These are phyloP conservation scores for Drosophila novamexicana DNA, from an alignment of 1,140 invertebrate genomes.

Conservation along the genomic window DNA sequence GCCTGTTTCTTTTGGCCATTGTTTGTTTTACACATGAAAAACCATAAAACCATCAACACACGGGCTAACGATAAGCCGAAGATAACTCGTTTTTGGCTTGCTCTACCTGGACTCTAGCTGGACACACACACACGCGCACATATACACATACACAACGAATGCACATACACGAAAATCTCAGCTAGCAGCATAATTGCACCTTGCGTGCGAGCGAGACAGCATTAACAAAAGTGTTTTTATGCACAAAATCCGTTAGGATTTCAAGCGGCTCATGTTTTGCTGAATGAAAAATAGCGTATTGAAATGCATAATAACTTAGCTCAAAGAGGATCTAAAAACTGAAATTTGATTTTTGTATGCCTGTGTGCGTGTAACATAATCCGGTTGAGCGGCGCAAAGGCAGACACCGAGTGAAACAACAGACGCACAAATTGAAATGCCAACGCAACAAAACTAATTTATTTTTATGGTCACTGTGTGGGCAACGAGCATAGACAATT, in stretches of 20 bases:
- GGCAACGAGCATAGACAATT: slow-evolving; percentile 46
- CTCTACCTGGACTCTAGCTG: slow-evolving; percentile 42
- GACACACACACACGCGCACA: neutral
- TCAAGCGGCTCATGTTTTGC: slow-evolving; percentile 11
- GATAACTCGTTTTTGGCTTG: slow-evolving; percentile 60
- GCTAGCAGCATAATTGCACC: slow-evolving; percentile 15
- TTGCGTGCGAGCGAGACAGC: slow-evolving; percentile 19
- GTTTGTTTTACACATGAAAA: slow-evolving; percentile 64
- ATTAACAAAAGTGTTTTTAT: slow-evolving; percentile 7
- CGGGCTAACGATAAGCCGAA: slow-evolving; percentile 57
- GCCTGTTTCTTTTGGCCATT: slow-evolving; percentile 38
- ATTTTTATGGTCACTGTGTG: slow-evolving; percentile 61
- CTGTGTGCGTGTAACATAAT: slow-evolving; percentile 48
- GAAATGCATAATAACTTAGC: slow-evolving; percentile 33
- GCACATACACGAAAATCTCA: slow-evolving; percentile 7
- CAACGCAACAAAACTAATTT: slow-evolving; percentile 76
- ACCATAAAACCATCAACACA: slow-evolving; percentile 68
- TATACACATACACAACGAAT: too few species aligned
- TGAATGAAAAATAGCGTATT: slow-evolving; percentile 44
- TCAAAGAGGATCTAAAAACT: slow-evolving; percentile 15
- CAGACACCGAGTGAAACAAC: slow-evolving; percentile 56
- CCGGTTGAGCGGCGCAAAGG: slow-evolving; percentile 16
- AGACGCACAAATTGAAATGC: slow-evolving; percentile 72
- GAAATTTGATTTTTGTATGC: slow-evolving; percentile 26
- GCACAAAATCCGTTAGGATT: slow-evolving; percentile 34